Base-by-base conservation (phyloP, 2,113 vertebrate species). In the Prinia subflava region DNA sequence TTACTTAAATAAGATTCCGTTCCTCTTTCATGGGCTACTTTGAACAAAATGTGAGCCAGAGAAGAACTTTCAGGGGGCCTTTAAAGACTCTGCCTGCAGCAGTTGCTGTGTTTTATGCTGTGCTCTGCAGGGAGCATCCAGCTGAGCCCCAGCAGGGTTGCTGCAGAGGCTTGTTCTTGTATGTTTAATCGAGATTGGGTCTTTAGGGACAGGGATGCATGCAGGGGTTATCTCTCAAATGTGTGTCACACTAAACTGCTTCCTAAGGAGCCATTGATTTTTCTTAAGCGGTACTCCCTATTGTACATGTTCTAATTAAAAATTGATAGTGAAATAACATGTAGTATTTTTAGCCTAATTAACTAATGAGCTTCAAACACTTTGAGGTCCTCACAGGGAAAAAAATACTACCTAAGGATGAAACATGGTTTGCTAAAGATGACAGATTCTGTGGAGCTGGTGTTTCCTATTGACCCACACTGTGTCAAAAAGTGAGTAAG, bases 291-390 rank as follows among this genome's bases (percentile, higher is more conserved):
- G 79, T 46, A 11, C 39, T 97, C 94, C 90, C 90, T 37, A 15
- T 49, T 71, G 85, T 77, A 86, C 83, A 22, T 74, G 71, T 83
- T 93, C 87, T 93, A 94, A 95, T 96, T 94, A 96, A 96, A 96
- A 93, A 96, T 77, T 92, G 59, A 96, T 94, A 44, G 56, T 47
- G 82, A 83, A 93, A 86, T 74, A 74, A 56, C 56, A n/a, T 42
- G 56, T 46, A 82, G 41, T 55, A 35, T 67, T 90, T 83, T 74
- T 59, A 76, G 68, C 70, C 90, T 96, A 92, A 95, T 95, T 95
- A 89, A 83, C 67, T 60, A 65, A 90, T 6, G 50, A 16, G 30
- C 52, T 85, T 88, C 67, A 83, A 85, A 85, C 55, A 37, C 63
- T 83, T 39, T 24, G 84, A 92, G 75, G 71, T 70, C 70, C 50